Evolutionary conservation across 1,140 invertebrate genomes (phyloP).

Genomic region (Trissolcus basalis): DNA sequence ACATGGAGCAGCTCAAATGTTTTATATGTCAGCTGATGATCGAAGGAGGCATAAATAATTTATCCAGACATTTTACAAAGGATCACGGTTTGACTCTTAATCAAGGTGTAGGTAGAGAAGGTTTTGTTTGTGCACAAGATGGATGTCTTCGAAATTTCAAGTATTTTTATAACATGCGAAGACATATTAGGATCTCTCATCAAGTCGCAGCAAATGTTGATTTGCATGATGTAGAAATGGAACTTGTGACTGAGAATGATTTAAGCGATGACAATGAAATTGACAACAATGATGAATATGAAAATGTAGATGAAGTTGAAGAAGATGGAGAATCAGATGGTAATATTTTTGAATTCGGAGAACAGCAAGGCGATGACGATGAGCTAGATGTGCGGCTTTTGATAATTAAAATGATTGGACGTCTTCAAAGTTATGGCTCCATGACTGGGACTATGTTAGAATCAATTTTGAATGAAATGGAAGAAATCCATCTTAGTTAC

Average conservation of each 20-base stretch:
- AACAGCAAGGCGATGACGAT: conserved; percentile 2
- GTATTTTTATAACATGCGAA: conserved; percentile 23
- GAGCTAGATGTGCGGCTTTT: conserved; percentile 3
- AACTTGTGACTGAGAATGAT: neutral
- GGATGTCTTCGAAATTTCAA: conserved; percentile 22
- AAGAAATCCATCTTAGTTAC: conserved; percentile 2
- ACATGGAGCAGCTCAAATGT: conserved; percentile 28
- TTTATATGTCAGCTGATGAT: conserved; percentile 21
- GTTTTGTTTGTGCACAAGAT: conserved; percentile 24
- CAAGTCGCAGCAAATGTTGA: conserved; percentile 2
- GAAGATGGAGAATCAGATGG: conserved; percentile 2
- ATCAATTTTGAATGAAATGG: conserved; percentile 8
- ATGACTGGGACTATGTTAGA: conserved; percentile 7
- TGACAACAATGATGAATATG: neutral
- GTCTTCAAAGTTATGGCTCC: conserved; percentile 3
- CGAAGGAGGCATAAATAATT: conserved; percentile 16
- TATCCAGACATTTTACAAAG: conserved; percentile 14
- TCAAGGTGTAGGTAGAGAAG: conserved; percentile 12
- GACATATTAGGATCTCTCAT: conserved; percentile 10
- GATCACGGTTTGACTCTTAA: conserved; percentile 26
- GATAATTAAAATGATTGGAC: conserved; percentile 6
- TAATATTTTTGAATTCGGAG: neutral
- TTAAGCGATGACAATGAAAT: neutral
- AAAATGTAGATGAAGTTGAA: neutral
- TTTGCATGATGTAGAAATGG: conserved; percentile 14